Evolutionary conservation across 2,113 vertebrate species (phyloP), one percentile per base, ranked within the genome.

Genomic region (Tetrao urogallus): DNA sequence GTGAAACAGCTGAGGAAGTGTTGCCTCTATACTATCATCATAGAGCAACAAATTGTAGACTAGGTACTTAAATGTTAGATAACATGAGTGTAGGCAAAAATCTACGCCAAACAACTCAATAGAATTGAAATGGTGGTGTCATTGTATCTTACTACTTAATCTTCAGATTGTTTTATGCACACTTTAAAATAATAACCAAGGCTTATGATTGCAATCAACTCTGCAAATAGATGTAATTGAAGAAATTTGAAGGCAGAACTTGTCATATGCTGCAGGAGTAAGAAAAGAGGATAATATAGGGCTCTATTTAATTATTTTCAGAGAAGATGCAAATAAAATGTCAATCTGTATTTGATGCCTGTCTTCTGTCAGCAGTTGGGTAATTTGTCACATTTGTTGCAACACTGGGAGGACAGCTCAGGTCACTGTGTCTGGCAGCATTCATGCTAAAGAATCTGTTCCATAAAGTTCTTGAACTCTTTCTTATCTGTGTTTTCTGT

Each of bases 401-500:
- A 82, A 79, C 79, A 87, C 65, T 27, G 47, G 18, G 58, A 93
- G 81, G 86, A 58, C 88, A 88, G 38, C 86, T 93, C 57, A 19
- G 92, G 85, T 95, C 88, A 92, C 65, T 73, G 57, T 82, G n/a
- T 95, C 79, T 95, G 91, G 77, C 82, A 89, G 54, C 3, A 1
- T 86, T 88, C 45, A 50, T 82, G 76, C 63, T 71, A 94, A 79
- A 73, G 85, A 93, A 69, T 19, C 88, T 95, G 71, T 96, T 96
- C 65, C 79, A 81, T 82, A 45, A 54, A 81, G 76, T 90, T 95
- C 77, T 80, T 82, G 48, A 92, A 71, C 65, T 90, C 54, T 64
- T 84, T 84, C 89, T 94, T 96, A 95, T 88, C 93, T 88, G 14
- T 89, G 83, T 96, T 91, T 96, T 82, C 96, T 50, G 58, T 96